A percentile compares a stretch with the other conserved stretches of the same genome.
Evolutionary conservation across 2,888 invertebrate genomes (phyloP).

Genomic region (Rhagonycha fulva): DNA sequence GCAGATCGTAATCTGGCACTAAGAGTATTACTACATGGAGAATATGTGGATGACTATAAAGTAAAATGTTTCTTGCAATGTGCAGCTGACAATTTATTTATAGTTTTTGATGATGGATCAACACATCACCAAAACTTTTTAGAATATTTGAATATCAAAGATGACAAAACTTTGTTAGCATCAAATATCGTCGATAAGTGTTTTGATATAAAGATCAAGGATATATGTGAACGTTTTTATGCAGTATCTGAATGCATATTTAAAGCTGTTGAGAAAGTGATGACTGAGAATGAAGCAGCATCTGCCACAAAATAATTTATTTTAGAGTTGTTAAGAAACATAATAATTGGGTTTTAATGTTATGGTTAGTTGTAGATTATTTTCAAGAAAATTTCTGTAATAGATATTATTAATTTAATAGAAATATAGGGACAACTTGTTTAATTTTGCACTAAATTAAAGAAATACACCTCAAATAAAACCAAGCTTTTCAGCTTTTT

Average conservation of each 20-base stretch:
- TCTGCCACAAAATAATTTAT: background rate
- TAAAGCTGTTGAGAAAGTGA: background rate
- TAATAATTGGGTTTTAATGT: too few species aligned
- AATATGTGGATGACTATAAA: background rate
- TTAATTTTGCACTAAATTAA: too few species aligned
- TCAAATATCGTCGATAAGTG: background rate
- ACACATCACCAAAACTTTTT: background rate
- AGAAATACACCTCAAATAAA: too few species aligned
- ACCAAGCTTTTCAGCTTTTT: too few species aligned
- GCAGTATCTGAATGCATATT: background rate
- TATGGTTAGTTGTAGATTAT: too few species aligned
- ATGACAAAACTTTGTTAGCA: background rate
- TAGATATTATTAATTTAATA: too few species aligned
- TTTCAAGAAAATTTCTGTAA: too few species aligned
- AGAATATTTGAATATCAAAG: background rate
- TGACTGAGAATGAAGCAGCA: too few species aligned
- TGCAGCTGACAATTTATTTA: background rate
- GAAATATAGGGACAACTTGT: too few species aligned
- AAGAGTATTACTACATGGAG: background rate
- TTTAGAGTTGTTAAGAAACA: too few species aligned
- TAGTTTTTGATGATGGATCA: background rate
- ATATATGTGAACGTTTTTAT: background rate
- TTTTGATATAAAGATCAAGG: background rate
- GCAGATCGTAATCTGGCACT: background rate
- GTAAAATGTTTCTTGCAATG: background rate